Evolutionary conservation across 1,140 invertebrate genomes (phyloP).

Genomic region (Tetramorium alpestre): DNA sequence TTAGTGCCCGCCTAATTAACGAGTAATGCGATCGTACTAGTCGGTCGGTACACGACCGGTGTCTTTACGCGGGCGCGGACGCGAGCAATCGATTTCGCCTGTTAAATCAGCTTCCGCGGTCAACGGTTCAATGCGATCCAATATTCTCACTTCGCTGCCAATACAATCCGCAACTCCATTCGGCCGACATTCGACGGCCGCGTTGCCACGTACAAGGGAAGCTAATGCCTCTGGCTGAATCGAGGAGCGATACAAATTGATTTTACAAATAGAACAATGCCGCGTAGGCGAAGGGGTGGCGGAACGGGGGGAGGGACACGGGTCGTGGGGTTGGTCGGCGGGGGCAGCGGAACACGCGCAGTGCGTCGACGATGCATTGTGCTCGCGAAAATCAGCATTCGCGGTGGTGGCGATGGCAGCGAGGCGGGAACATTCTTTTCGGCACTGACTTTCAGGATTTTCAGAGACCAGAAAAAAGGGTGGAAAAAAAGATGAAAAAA

Average conservation of each 20-base stretch:
- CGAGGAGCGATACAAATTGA: slow-evolving; percentile 75
- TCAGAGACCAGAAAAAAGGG: slow-evolving; percentile 50
- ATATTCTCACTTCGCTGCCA: slow-evolving; percentile 81
- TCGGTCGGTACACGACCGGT: slow-evolving; percentile 16
- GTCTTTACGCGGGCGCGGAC: slow-evolving; percentile 50
- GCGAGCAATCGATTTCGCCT: slow-evolving; percentile 71
- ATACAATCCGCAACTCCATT: slow-evolving; percentile 76
- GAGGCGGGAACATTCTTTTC: slow-evolving; percentile 69
- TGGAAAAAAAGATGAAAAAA: slow-evolving; percentile 17
- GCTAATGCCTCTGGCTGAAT: slow-evolving; percentile 70
- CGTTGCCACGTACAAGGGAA: slow-evolving; percentile 57
- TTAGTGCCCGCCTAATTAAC: slow-evolving; percentile 41
- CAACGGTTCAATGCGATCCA: slow-evolving; percentile 78
- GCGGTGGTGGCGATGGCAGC: slow-evolving; percentile 59
- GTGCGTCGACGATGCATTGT: slow-evolving; percentile 61
- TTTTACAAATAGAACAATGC: slow-evolving; percentile 76
- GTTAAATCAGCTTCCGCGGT: slow-evolving; percentile 79
- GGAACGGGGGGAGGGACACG: slow-evolving; percentile 8
- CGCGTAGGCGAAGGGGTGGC: slow-evolving; percentile 33
- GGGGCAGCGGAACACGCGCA: slow-evolving; percentile 50
- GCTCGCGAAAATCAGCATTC: slow-evolving; percentile 61
- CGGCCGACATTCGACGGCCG: slow-evolving; percentile 67
- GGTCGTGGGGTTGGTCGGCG: not conserved
- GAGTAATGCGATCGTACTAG: slow-evolving; percentile 43
- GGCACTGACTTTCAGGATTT: slow-evolving; percentile 59